Evolutionary conservation across 2,888 invertebrate genomes (phyloP), one percentile per base, ranked within the genome.

Genomic region (Linnaemya tessellans): DNA sequence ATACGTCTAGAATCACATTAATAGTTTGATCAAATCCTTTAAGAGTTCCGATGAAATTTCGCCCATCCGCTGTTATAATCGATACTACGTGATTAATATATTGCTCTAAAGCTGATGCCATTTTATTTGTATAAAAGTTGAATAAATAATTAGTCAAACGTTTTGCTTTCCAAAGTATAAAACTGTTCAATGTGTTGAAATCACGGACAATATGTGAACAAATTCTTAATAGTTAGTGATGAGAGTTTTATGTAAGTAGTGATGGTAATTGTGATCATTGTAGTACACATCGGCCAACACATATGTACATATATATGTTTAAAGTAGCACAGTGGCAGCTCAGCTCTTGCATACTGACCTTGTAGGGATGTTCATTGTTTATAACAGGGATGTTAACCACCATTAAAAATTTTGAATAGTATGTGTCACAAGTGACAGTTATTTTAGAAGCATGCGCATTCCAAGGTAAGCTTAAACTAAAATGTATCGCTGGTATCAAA

Each of bases 11-110:
- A 89, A 99, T 98, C 87, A 99, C 94, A 92, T 99, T 99, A 88
- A 99, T 98, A n/a, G 99, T 98, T 93, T 99, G 99, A 93, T 99
- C 99, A 93, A 98, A 99, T 41, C 99, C 99, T 93, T 99, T 99
- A 86, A 99, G 93, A 0, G 98, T 98, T 62, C 99, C 99, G 89
- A 98, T 97, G 91, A 99, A 98, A 92, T 98, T 98, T 88, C 99
- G 94, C 58, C 99, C 99, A 93, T 99, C 99, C 13, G 98, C 96
- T 71, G 99, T 99, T 89, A 99, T 98, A 86, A 99, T 97, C 46
- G 98, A 98, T 77, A 98, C 98, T 46, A 97, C 97, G 93, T 97
- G 97, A 92, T 97, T 97, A 13, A 97, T 96, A 90, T 97, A 97
- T 65, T 95, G 95, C 93, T 98, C 97, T 86, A 98, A 93, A 82